Evolutionary conservation across 2,888 invertebrate species (phyloP), one percentile per base, ranked within the genome.

Genomic region (Rhimphoctona megacephalus): DNA sequence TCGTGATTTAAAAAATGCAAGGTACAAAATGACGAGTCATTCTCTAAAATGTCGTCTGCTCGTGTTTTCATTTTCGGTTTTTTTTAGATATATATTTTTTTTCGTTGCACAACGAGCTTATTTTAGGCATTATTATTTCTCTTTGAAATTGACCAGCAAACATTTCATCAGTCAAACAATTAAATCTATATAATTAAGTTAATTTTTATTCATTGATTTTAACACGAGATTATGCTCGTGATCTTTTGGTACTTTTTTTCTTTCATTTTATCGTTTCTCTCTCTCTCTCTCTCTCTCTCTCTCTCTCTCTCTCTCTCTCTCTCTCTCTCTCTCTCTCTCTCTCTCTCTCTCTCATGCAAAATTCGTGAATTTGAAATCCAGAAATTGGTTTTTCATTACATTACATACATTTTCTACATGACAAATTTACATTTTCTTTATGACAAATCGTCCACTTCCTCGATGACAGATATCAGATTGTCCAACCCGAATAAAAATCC

Each of bases 401-500:
- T 49, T 52, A 33, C 4, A 8, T 25, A 52, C 33, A 4, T 52
- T 8, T 9, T 33, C 3, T n/a, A 22, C n/a, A 30, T 17, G 39
- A 17, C 5, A 43, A 30, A n/a, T n/a, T 30, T 61, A 6, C 11
- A 19, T 67, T 54, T n/a, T 22, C 30, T 81, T 72, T 54, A 86
- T 33, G 69, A 61, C 14, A 52, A 33, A 19, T 57, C 67, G 61
- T 57, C 69, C 30, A 95, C 93, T 88, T 94, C 93, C 90, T 95
- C 95, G 83, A 95, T 95, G 87, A 97, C 97, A 91, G 96, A 95
- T 91, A 99, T 98, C 87, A 99, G 96, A 94, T 98, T 97, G 95
- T 99, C 99, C 91, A 99, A 95, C 81, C 99, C 99, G 90, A 96
- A 97, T 36, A 99, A 96, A 91, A 99, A 97, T 9, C 99, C 99